A percentile compares a stretch with the other conserved stretches of the same genome.
phyloP scores from a whole-genome alignment of 2,888 invertebrate genomes.

The Morpho achilles region DNA sequence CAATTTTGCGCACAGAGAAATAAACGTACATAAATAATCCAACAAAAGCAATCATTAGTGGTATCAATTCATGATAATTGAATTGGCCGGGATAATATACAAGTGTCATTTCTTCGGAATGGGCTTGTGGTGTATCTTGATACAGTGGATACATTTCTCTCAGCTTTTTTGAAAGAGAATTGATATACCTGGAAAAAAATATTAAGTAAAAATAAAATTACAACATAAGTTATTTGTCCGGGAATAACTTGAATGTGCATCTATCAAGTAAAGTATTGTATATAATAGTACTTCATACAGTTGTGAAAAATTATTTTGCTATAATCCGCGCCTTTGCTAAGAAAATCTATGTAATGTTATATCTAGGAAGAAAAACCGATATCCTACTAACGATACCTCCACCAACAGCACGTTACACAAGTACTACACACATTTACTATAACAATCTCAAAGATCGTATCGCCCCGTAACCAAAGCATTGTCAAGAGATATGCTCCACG shows the following conservation, averaged over 20 bases:
- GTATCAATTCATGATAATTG: constrained; percentile 90
- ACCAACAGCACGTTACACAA: too few relatives aligned
- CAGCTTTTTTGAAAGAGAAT: constrained; percentile 85
- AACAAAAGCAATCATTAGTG: constrained; percentile 90
- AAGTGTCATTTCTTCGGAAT: constrained; percentile 68
- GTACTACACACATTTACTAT: too few relatives aligned
- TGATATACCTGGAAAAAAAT: constrained; percentile 82
- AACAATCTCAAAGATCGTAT: too few relatives aligned
- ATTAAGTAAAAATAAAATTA: constrained; percentile 1
- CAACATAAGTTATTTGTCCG: not conserved
- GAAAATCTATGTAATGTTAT: too few relatives aligned
- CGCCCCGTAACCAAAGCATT: too few relatives aligned
- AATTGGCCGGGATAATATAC: constrained; percentile 95
- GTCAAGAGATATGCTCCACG: too few relatives aligned
- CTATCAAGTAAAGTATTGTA: not conserved
- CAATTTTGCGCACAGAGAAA: constrained; percentile 97
- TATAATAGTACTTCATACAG: too few relatives aligned
- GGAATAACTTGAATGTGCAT: too few relatives aligned
- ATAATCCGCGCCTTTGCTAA: too few relatives aligned
- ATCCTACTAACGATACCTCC: too few relatives aligned
- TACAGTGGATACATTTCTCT: constrained; percentile 85
- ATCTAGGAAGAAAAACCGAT: too few relatives aligned
- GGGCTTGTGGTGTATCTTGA: constrained; percentile 68
- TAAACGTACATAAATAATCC: constrained; percentile 95
- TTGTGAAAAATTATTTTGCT: too few relatives aligned